Base-by-base conservation (phyloP, 1,140 invertebrate species). In the Atta cephalotes region DNA sequence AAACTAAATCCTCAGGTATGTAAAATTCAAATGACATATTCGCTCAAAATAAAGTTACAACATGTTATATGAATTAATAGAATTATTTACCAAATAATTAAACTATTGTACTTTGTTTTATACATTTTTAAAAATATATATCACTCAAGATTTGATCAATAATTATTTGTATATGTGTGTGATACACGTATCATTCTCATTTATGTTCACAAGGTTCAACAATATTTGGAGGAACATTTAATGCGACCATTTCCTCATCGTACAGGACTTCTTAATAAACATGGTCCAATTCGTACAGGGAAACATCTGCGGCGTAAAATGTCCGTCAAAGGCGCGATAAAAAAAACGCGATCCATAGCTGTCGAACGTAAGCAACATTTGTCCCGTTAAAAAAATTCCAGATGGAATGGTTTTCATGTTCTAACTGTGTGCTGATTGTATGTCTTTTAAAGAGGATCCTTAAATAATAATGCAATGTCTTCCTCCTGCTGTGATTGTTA, bases 161-260 rank as follows among this genome's bases (percentile, higher is more conserved):
- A n/a, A 7, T 45, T 45, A 45, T 10, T 65, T 49, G 25, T 45
- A 56, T 2, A 14, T 68, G 58, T 39, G 7, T 39, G 35, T 9
- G 35, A 39, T 39, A 39, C 7, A 7, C 0, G 35, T 89, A 25
- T 25, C 87, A 45, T 72, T 79, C 2, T 86, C 31, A 51, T 82
- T 76, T 68, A 31, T 39, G 56, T 66, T 90, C 86, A 94, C 97
- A 14, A 98, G 96, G 98, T 99, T 6, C 97, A 98, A 91, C 97
- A 97, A 91, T 99, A 99, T 95, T 95, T 99, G 77, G 98, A 98
- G 92, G 97, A 98, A 92, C 97, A 98, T 91, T 92, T 98, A n/a
- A 95, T 98, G 91, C 98, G 97, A 89, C 97, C 97, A 51, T 97
- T 98, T 74, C 97, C 97, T 31, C 96, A 97, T 91, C 97, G 97